Evolutionary conservation across 1,140 invertebrate genomes (phyloP), one percentile per base, ranked within the genome.

Genomic region (Drosophila azteca): DNA sequence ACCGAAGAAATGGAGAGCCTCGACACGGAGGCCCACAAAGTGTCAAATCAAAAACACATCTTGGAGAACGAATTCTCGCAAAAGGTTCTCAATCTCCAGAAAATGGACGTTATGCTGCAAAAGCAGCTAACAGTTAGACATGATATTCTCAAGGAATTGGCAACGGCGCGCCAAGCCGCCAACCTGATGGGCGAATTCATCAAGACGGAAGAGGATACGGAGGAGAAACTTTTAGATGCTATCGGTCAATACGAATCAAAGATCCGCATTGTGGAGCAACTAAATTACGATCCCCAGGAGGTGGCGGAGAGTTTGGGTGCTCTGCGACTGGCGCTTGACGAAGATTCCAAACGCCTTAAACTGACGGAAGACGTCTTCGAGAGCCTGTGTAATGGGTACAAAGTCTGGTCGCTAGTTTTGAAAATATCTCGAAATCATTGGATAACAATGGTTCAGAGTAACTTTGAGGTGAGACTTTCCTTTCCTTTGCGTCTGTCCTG

Each of bases 401-500:
- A 78, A 15, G 41, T 64, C 0, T 54, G 74, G 2, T 82, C 81
- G 3, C 81, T 70, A 11, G 43, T 50, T 0, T 79, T 79, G 2
- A 66, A 71, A 11, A 82, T 58, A 15, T 87, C 74, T 0, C 82
- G 81, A 3, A 39, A 62, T 44, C 79, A 83, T 45, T 80, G 58
- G 29, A 77, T 87, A n/a, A 88, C 79, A 2, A 83, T 87, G 79
- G 65, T 88, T 15, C 51, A 71, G 41, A 82, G 76, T 76, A 74
- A 75, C 7, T 87, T 82, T 29, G 48, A 87, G 60, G 76, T 82
- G 72, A 0, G 3, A 26, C 11, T 48, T 26, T 5, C 24, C 24
- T 20, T 20, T 20, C 17, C 17, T 20, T 20, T 15, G 15, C 22
- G 15, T 3, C n/a, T 6, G 9, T 39, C 44, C 17, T 13, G 9